A percentile compares a stretch with the other conserved stretches of the same genome.
Conservation (phyloP, 2,888 invertebrate species). For the Catocala sponsa region DNA sequence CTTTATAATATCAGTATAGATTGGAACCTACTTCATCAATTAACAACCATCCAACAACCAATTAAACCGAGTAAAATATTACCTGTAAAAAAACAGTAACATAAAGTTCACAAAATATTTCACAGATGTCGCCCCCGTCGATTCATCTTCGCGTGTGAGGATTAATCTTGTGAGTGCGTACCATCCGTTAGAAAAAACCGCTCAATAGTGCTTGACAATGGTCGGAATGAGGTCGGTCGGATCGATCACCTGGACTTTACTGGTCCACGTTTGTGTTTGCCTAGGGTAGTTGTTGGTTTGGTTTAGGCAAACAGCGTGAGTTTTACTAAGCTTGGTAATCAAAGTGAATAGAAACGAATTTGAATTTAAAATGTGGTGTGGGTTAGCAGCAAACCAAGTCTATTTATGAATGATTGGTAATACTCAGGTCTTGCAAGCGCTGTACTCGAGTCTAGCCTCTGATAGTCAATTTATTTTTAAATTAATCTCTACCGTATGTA, state of each 20-base stretch:
- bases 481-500: too few relatives aligned
- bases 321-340: too few relatives aligned
- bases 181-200: constrained; percentile 52
- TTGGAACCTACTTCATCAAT: too few relatives aligned
- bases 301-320: background rate
- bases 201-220: constrained; percentile 55
- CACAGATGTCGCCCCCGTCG: constrained; percentile 25
- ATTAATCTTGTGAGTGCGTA: constrained; percentile 63
- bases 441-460: too few relatives aligned
- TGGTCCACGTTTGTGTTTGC: constrained; percentile 13
- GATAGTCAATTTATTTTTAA: too few relatives aligned
- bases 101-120: background rate
- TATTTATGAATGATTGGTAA: too few relatives aligned
- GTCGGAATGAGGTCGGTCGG: constrained; percentile 52
- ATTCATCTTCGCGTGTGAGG: constrained; percentile 55
- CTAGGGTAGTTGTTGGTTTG: constrained; percentile 8
- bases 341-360: too few relatives aligned
- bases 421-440: too few relatives aligned
- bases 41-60: background rate
- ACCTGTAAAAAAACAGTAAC: background rate
- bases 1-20: too few relatives aligned
- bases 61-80: background rate
- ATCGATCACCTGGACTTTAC: constrained; percentile 60
- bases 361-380: too few relatives aligned
- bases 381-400: too few relatives aligned